Conservation (phyloP, 1,140 invertebrate genomes). For the Melanaphis sacchari region DNA sequence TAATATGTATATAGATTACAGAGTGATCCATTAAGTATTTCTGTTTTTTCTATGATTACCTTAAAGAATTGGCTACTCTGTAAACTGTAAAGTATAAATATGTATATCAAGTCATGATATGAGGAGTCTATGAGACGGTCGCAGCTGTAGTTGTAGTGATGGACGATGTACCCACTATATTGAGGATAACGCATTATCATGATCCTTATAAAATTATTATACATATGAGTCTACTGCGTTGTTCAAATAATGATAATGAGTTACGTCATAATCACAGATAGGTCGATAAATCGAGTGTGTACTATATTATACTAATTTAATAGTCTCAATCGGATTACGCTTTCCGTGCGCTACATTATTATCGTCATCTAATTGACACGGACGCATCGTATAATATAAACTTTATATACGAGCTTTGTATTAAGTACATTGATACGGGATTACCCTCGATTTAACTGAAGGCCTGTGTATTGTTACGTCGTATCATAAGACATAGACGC, state of each 20-base stretch:
- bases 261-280: background rate
- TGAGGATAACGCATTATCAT: background rate
- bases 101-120: too few relatives aligned
- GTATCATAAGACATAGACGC: background rate
- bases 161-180: background rate
- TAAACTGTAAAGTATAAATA: too few relatives aligned
- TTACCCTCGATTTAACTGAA: background rate
- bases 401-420: background rate
- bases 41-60: too few relatives aligned
- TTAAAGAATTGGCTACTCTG: too few relatives aligned
- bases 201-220: background rate
- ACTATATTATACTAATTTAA: background rate
- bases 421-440: background rate
- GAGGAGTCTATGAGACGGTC: too few relatives aligned
- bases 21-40: too few relatives aligned
- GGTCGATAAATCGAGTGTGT: background rate
- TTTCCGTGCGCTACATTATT: background rate
- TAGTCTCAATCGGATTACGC: constrained; percentile 13
- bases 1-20: too few relatives aligned
- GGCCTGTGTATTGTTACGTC: background rate
- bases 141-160: background rate
- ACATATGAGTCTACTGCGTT: background rate
- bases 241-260: background rate
- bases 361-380: background rate
- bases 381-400: background rate